Evolutionary conservation across 2,888 invertebrate species (phyloP).

Genomic region (Lasioglossum morio): DNA sequence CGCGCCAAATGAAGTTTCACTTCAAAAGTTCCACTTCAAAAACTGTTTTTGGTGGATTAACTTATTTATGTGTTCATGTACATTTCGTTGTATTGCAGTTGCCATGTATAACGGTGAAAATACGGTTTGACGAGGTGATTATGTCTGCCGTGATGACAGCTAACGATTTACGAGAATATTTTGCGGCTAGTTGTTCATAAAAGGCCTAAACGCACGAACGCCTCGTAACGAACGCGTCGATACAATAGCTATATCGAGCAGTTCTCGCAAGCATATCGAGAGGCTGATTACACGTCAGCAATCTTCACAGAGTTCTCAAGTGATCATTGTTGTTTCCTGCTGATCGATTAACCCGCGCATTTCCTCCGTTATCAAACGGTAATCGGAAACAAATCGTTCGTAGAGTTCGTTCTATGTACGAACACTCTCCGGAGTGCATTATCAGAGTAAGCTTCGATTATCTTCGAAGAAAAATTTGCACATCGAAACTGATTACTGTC

Average conservation of each 20-base stretch:
- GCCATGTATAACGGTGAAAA: not conserved
- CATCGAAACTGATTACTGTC: too few species aligned
- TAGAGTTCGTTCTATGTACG: not conserved
- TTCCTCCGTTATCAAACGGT: constrained; percentile 28
- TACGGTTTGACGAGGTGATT: not conserved
- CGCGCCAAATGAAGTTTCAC: too few species aligned
- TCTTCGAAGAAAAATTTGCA: not conserved
- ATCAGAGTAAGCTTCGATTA: not conserved
- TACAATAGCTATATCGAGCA: constrained; percentile 37
- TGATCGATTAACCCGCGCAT: constrained; percentile 43
- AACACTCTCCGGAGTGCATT: not conserved
- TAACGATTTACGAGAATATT: not conserved
- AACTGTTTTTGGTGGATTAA: not conserved
- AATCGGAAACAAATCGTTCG: constrained; percentile 32
- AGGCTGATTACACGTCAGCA: constrained; percentile 44
- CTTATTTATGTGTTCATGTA: not conserved
- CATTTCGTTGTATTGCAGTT: not conserved
- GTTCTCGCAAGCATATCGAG: constrained; percentile 28
- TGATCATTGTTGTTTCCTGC: constrained; percentile 47
- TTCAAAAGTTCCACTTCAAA: too few species aligned
- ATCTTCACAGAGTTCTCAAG: constrained; percentile 38
- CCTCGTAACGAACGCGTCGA: constrained; percentile 34
- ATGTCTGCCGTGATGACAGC: not conserved
- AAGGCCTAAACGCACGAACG: constrained; percentile 28
- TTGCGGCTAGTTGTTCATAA: not conserved